Evolutionary conservation across 2,888 invertebrate species (phyloP).

Genomic region (Dynastes tityus): DNA sequence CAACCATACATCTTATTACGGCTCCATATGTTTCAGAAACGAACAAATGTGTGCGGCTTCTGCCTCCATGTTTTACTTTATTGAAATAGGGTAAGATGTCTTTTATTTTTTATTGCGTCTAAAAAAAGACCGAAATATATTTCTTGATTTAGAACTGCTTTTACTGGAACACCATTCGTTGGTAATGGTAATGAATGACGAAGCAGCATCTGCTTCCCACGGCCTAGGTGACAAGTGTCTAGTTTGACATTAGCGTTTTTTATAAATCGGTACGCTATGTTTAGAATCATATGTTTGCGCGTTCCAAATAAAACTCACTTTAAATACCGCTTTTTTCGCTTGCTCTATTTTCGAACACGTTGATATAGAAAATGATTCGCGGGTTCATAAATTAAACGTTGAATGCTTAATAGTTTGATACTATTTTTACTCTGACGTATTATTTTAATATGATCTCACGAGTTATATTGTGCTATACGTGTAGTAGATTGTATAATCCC

Average conservation of each 20-base stretch:
- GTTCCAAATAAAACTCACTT: conserved; percentile 33
- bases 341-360: conserved; percentile 14
- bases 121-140: conserved; percentile 24
- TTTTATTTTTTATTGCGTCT: conserved; percentile 19
- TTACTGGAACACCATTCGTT: conserved; percentile 26
- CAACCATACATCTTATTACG: neutral
- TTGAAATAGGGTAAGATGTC: neutral
- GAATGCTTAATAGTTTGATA: neutral
- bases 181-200: conserved; percentile 25
- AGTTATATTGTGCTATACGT: neutral
- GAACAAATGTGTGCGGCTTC: conserved; percentile 4
- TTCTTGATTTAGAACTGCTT: conserved; percentile 39
- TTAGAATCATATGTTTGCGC: conserved; percentile 32
- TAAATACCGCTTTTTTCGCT: conserved; percentile 14
- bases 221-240: conserved; percentile 41
- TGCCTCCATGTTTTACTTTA: neutral
- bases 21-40: neutral
- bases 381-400: conserved; percentile 10
- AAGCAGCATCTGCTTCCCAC: conserved; percentile 40
- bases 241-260: conserved; percentile 34
- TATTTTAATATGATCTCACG: neutral
- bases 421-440: conserved; percentile 4
- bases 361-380: neutral
- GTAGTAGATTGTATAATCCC: too few relatives aligned
- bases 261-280: conserved; percentile 33